These are phyloP conservation scores for Decapterus maruadsi DNA, from an alignment of 2,797 vertebrate genomes.

Conservation along the genomic window DNA sequence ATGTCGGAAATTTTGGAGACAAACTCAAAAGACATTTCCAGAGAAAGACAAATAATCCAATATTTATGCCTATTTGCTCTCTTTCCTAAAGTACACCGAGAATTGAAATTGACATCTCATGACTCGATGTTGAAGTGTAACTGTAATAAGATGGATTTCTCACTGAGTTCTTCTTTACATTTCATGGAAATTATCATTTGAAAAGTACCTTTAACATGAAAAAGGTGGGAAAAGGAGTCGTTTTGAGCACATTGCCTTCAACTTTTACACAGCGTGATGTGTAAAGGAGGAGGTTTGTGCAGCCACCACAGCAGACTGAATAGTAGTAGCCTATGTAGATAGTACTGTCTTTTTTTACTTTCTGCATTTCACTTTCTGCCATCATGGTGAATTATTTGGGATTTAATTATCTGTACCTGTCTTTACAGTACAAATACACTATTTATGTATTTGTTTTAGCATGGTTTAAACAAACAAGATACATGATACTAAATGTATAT, in stretches of 20 bases:
- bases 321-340: not conserved
- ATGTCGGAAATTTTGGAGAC: not conserved
- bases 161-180: too few relatives aligned
- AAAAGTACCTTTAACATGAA: too few relatives aligned
- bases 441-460: not conserved
- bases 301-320: not conserved
- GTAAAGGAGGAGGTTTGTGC: too few relatives aligned
- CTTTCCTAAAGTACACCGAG: not conserved
- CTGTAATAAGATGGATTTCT: not conserved
- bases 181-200: too few relatives aligned
- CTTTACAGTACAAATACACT: not conserved
- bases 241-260: too few relatives aligned
- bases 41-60: conserved; percentile 1
- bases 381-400: not conserved
- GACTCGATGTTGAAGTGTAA: not conserved
- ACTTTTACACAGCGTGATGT: too few relatives aligned
- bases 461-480: not conserved
- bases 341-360: not conserved
- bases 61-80: not conserved
- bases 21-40: not conserved
- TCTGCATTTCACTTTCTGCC: not conserved
- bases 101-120: not conserved
- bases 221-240: too few relatives aligned
- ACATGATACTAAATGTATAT: not conserved
- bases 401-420: not conserved